These are phyloP conservation scores for Drosophila murphyi DNA, from an alignment of 1,140 invertebrate species.

Conservation along the genomic window DNA sequence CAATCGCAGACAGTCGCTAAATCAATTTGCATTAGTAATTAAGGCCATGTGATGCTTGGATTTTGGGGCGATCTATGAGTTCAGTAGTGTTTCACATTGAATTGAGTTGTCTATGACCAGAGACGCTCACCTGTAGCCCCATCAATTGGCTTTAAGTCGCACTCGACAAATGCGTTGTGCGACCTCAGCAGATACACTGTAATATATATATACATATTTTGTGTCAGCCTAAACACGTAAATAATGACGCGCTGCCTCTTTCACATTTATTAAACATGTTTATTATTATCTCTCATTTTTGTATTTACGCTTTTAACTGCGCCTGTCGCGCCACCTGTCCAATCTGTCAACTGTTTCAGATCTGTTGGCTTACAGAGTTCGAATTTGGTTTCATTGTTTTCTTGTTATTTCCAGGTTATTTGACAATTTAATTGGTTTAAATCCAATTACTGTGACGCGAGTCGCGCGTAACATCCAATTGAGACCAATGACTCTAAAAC, in stretches of 20 bases:
- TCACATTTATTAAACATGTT: conserved; percentile 34
- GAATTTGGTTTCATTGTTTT: conserved; percentile 30
- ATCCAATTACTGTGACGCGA: conserved; percentile 52
- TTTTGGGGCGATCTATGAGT: conserved; percentile 69
- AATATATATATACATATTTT: conserved; percentile 5
- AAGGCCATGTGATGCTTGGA: conserved; percentile 53
- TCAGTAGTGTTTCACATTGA: conserved; percentile 24
- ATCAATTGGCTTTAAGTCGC: conserved; percentile 50
- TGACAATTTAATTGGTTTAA: conserved; percentile 71
- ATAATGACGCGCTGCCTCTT: conserved; percentile 33
- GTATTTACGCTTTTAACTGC: conserved; percentile 15
- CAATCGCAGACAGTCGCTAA: conserved; percentile 51
- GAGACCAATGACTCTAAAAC: conserved; percentile 13
- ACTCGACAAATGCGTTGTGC: conserved; percentile 29
- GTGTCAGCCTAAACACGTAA: conserved; percentile 36
- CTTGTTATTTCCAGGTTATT: conserved; percentile 44
- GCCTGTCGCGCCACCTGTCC: conserved; percentile 36
- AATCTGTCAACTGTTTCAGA: conserved; percentile 42
- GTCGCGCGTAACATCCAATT: conserved; percentile 10
- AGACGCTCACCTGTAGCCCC: conserved; percentile 17
- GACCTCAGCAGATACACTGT: conserved; percentile 28
- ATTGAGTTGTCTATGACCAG: conserved; percentile 50
- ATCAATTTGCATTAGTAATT: conserved; percentile 78
- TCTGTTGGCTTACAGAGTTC: conserved; percentile 2
- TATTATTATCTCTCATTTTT: conserved; percentile 26